phyloP scores from a whole-genome alignment of 2,797 vertebrate genomes.

The Triplophysa bombifrons region DNA sequence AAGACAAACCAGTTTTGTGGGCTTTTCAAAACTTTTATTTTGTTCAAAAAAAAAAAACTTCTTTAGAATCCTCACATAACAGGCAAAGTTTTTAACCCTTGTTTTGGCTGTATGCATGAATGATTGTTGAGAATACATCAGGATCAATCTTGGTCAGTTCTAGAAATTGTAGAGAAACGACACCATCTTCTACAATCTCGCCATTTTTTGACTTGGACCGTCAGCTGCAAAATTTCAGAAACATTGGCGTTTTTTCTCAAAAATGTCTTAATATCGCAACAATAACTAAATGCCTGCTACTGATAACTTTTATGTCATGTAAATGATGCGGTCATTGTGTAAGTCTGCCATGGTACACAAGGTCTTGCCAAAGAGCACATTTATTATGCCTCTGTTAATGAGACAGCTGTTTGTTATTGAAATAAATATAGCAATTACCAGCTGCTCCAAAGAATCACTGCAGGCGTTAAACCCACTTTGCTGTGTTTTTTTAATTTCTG shows the following conservation, averaged over 20 bases:
- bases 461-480: conserved; percentile 30
- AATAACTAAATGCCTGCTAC: conserved; percentile 58
- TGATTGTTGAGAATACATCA: not conserved
- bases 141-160: not conserved
- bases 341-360: conserved; percentile 50
- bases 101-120: not conserved
- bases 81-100: not conserved
- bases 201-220: conserved; percentile 6
- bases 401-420: conserved; percentile 57
- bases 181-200: conserved; percentile 13
- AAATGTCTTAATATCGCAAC: conserved; percentile 40
- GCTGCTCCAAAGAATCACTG: conserved; percentile 44
- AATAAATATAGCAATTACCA: conserved; percentile 57
- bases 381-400: conserved; percentile 56
- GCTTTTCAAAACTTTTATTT: too few relatives aligned
- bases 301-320: conserved; percentile 57
- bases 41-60: too few relatives aligned
- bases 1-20: too few relatives aligned
- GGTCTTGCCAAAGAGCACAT: conserved; percentile 44
- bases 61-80: too few relatives aligned
- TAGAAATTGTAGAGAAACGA: not conserved
- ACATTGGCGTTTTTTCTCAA: conserved; percentile 26
- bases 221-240: conserved; percentile 41
- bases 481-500: conserved; percentile 22
- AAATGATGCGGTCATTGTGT: conserved; percentile 48